Base-by-base conservation (phyloP, 1,140 invertebrate genomes). In the Bombus confusus region DNA sequence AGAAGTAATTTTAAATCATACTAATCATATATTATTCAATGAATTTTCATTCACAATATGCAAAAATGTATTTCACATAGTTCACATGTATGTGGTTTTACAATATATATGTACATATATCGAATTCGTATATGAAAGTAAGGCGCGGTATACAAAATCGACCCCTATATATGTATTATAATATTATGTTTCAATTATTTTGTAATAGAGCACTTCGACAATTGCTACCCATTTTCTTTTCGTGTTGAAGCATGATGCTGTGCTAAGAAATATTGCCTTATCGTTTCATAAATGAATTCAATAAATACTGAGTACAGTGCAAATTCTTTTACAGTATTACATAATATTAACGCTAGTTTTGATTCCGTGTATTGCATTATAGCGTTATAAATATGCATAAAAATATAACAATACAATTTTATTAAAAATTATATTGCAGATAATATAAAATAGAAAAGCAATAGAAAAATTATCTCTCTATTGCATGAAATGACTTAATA, bases 261-360 rank as follows among this genome's bases (percentile, higher is more conserved):
- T 72, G 34, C 73, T 57, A 68, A 68, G 34, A 76, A 52, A 66
- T 66, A 28, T 47, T 75, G 9, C 12, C 15, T 69, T 34, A 80
- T 80, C 22, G 22, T 47, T 80, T 59, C 39, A 64, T 66, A 47
- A 59, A 75, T 43, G 31, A 66, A 47, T 75, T 28, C n/a, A 73
- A 74, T 62, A 73, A 81, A 74, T 47, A 57, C 6, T 75, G 31
- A 43, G 28, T n/a, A 47, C 15, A 66, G 74, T 82, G 34, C 8
- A 75, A 52, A 82, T 37, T 66, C 10, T 74, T 64, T 47, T 2
- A 10, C 28, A 28, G 28, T 28, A 75, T 47, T 66, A 52, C 13
- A 22, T 66, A 75, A 82, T 22, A 31, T 76, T 83, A 83, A 76
- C 15, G 37, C n/a, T 77, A 83, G 59, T 76, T 83, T 76, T 83